Base-by-base conservation (phyloP, 2,113 vertebrate species). In the Corythornis madagascariensis region DNA sequence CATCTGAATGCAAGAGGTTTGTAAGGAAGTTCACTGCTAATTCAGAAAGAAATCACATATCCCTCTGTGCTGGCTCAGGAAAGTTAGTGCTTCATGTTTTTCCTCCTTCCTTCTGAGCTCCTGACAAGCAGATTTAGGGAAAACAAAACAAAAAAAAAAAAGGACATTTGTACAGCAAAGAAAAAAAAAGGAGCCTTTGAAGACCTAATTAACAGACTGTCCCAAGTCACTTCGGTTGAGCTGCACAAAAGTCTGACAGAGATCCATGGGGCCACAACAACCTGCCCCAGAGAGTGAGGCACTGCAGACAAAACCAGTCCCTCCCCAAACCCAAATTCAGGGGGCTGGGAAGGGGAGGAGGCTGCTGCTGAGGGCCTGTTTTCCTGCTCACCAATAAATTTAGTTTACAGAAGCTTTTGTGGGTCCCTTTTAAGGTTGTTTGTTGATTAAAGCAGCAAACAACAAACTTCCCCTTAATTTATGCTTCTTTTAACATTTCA, bases 381-480 rank as follows among this genome's bases (percentile, higher is more conserved):
- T 86, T 88, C 92, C 19, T 76, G 55, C 22, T 88, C 78, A 75
- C 89, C 85, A 93, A 95, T 97, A 97, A 96, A 96, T 96, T 96
- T 94, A 88, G 94, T 94, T 94, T 95, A 87, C 91, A 84, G 84
- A 94, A 97, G 43, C 93, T 48, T 95, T 94, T 97, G 90, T 95
- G 76, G 66, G 31, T 78, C 61, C 61, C 88, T 92, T 83, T 91
- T 75, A 89, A 90, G 73, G 79, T 48, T 97, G 91, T 95, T 96
- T 97, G 92, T 97, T 97, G 91, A 96, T 96, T 96, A 96, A 96
- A 97, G 86, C 17, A 0, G 88, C 92, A 86, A 96, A 93, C 90
- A 95, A 94, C 92, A 96, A 97, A 93, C 79, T 92, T 95, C 87
- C 71, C 88, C 85, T 91, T 96, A 96, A 97, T 96, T 96, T 96